These are phyloP conservation scores for Cordilura impudica DNA, from an alignment of 2,888 invertebrate genomes.

Conservation along the genomic window DNA sequence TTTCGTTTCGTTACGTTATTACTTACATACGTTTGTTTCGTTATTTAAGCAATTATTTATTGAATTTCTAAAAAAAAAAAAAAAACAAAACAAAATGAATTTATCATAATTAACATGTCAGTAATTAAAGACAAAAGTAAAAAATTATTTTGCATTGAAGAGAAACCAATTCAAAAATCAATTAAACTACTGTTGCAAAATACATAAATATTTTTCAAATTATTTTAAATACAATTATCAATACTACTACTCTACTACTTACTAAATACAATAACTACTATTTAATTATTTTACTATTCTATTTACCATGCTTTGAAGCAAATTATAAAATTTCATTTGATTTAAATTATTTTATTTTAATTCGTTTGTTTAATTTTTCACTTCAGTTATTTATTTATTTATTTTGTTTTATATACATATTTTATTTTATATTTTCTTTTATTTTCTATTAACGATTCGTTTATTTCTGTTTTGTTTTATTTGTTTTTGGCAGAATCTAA, in stretches of 20 bases:
- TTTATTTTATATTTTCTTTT: constrained; percentile 51
- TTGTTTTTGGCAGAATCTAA: constrained; percentile 39
- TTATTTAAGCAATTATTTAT: constrained; percentile 15
- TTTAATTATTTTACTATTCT: constrained; percentile 63
- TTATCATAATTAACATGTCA: constrained; percentile 23
- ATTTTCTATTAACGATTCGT: constrained; percentile 36
- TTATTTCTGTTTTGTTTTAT: constrained; percentile 37
- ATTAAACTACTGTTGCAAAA: constrained; percentile 72
- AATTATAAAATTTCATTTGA: constrained; percentile 39
- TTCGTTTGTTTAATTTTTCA: constrained; percentile 8
- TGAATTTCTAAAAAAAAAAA: too few species aligned
- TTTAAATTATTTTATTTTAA: constrained; percentile 49
- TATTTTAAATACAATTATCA: constrained; percentile 14
- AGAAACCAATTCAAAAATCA: constrained; percentile 43
- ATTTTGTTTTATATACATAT: constrained; percentile 37
- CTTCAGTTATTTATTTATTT: constrained; percentile 60
- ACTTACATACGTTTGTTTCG: constrained; percentile 16
- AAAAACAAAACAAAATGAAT: background rate
- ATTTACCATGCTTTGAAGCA: constrained; percentile 63
- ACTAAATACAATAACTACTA: constrained; percentile 58
- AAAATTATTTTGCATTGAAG: constrained; percentile 54
- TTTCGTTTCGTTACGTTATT: constrained; percentile 44
- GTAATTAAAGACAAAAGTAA: constrained; percentile 32
- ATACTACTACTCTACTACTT: constrained; percentile 48
- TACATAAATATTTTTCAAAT: constrained; percentile 53